These are phyloP conservation scores for Sebastes vulpes DNA, from an alignment of 2,797 vertebrate species.

Conservation along the genomic window DNA sequence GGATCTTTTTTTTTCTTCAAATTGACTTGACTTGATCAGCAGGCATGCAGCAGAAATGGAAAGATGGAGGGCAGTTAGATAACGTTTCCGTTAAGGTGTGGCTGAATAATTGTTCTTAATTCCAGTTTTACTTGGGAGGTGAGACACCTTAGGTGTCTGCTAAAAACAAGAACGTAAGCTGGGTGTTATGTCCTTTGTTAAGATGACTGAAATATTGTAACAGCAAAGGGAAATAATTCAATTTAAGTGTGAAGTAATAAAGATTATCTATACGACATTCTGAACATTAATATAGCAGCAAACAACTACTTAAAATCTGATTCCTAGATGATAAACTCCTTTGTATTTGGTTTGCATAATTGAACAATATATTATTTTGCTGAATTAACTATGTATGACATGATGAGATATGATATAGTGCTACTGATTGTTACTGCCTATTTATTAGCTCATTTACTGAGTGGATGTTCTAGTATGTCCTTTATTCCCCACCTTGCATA, in stretches of 20 bases:
- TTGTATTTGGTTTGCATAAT: not conserved
- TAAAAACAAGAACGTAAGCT: not conserved
- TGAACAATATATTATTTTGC: not conserved
- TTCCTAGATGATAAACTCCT: not conserved
- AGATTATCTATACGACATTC: not conserved
- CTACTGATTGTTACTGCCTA: not conserved
- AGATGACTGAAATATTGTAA: not conserved
- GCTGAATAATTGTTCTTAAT: not conserved
- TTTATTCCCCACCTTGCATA: accelerated
- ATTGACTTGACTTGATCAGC: conserved; percentile 1
- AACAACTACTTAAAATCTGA: not conserved
- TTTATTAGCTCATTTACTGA: not conserved
- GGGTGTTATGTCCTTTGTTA: not conserved
- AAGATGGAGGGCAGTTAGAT: not conserved
- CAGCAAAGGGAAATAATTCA: not conserved
- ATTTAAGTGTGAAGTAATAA: not conserved
- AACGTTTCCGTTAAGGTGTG: not conserved
- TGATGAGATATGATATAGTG: not conserved
- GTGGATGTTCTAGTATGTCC: not conserved
- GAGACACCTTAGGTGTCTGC: not conserved
- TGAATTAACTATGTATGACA: not conserved
- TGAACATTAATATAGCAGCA: not conserved
- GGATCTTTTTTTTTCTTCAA: too few relatives aligned
- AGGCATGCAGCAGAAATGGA: not conserved
- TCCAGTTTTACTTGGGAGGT: not conserved